phyloP scores from a whole-genome alignment of 1,140 invertebrate species.

The Drosophila jambulina region DNA sequence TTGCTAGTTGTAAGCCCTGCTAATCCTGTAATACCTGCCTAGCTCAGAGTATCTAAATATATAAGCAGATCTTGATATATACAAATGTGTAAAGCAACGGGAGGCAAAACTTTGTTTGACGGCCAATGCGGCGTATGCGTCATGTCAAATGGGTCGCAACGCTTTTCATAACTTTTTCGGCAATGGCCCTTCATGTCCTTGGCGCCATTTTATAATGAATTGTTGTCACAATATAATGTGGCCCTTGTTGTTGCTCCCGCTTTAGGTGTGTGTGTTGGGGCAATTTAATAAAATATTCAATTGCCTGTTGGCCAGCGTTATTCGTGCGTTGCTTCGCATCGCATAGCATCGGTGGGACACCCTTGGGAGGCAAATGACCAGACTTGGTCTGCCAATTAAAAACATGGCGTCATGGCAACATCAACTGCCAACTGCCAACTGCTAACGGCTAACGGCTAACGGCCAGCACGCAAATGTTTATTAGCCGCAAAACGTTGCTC shows the following conservation, averaged over 20 bases:
- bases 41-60: conserved; percentile 31
- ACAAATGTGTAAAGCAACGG: conserved; percentile 11
- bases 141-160: conserved; percentile 67
- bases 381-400: conserved; percentile 72
- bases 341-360: conserved; percentile 16
- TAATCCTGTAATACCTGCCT: conserved; percentile 15
- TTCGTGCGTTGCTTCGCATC: conserved; percentile 8
- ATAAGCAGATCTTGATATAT: conserved; percentile 16
- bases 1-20: background rate
- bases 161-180: conserved; percentile 70
- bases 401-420: conserved; percentile 80
- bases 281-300: conserved; percentile 83
- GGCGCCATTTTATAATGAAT: conserved; percentile 76
- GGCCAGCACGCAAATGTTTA: conserved; percentile 73
- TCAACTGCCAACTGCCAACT: conserved; percentile 35
- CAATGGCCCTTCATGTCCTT: conserved; percentile 59
- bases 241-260: conserved; percentile 46
- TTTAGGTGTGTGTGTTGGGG: conserved; percentile 37
- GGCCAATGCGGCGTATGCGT: conserved; percentile 68
- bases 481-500: conserved; percentile 81
- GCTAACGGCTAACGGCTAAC: conserved; percentile 22
- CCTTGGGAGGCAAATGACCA: conserved; percentile 43
- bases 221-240: conserved; percentile 75
- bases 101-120: conserved; percentile 31
- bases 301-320: conserved; percentile 53